Evolutionary conservation across 2,888 invertebrate species (phyloP).

Genomic region (Crematogaster levior): DNA sequence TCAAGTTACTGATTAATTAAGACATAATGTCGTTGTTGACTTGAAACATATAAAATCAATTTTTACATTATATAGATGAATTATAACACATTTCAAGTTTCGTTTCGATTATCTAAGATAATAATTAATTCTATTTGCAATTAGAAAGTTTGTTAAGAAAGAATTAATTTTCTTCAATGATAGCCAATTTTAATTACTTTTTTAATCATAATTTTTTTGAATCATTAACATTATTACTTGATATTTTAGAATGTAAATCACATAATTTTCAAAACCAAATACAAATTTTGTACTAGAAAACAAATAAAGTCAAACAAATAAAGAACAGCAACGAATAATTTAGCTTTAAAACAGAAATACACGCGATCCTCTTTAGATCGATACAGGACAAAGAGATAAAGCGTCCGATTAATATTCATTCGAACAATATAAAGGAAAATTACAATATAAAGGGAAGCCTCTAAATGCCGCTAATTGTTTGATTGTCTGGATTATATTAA

Average conservation of each 20-base stretch:
- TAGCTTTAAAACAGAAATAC: constrained; percentile 4
- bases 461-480: constrained; percentile 49
- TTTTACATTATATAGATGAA: too few species aligned
- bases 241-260: neutral
- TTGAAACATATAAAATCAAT: too few species aligned
- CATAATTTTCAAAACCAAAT: too few species aligned
- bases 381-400: neutral
- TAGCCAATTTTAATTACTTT: neutral
- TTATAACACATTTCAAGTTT: neutral
- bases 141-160: neutral
- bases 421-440: too few species aligned
- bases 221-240: neutral
- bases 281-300: neutral
- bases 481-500: constrained; percentile 48
- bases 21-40: too few species aligned
- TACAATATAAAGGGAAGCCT: constrained; percentile 19
- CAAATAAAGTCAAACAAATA: neutral
- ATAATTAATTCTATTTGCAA: neutral
- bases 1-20: neutral
- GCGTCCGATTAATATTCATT: constrained; percentile 22
- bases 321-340: neutral
- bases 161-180: neutral
- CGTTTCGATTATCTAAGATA: neutral
- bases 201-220: too few species aligned
- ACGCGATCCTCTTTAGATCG: neutral